Evolutionary conservation across 2,888 invertebrate species (phyloP), one percentile per base, ranked within the genome.

Genomic region (Ochlodes sylvanus): DNA sequence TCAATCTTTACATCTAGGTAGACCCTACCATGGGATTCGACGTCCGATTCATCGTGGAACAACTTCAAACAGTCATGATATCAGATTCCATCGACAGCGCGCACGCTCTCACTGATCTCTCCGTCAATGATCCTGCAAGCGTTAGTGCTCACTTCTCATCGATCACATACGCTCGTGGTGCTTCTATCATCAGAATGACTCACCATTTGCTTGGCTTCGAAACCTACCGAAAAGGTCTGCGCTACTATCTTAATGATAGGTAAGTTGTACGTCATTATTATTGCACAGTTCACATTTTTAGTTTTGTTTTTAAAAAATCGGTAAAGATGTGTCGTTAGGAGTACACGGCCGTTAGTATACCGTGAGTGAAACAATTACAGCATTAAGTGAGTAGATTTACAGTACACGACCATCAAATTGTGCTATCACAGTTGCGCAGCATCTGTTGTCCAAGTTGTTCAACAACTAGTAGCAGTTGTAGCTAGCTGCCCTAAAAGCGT

Each of bases 111-210:
- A 95, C 94, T 0, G 84, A 94, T 66, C 79, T 83, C 0, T 75
- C 76, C 1, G 95, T 95, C 0, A 88, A 87, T n/a, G 93, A 94
- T 7, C 95, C 96, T 0, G 71, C 81, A 0, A 93, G 95, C 71
- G 94, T 96, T 7, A 85, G 87, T 14, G 88, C 83, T 0, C 95
- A 95, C 80, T 97, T 97, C 78, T 95, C 95, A 56, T 88, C 88
- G 14, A 96, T 97, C 70, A 95, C 96, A 0, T 97, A 97, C 72
- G 94, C 94, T 27, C 96, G 96, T 84, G 96, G 95, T 0, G 94
- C 92, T 1, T 72, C 92, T 0, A 84, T 96, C 3, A 87, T 97
- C 19, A 94, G 96, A 73, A 97, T 97, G 96, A 89, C 96, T 5
- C 94, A 94, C 71, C 93, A 95, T 75, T 85, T 94, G n/a, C 87